Base-by-base conservation (phyloP, 1,140 invertebrate genomes). In the Aphaenogaster ashmeadi region DNA sequence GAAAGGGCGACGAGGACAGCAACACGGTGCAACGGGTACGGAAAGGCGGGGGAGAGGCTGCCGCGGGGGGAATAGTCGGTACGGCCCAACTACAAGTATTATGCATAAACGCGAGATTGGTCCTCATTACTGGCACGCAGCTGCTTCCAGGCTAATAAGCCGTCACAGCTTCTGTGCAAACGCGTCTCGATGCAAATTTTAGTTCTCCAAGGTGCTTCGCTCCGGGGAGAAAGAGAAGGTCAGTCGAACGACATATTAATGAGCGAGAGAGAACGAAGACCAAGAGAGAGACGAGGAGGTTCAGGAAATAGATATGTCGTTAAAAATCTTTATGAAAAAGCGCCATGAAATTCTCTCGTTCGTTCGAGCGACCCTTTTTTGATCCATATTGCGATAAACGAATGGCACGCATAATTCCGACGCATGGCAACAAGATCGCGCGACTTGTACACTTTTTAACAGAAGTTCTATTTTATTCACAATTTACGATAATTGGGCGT, bases 121-220 rank as follows among this genome's bases (percentile, higher is more conserved):
- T 79, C 92, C 94, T 95, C 94, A 95, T 95, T 95, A 95, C 93
- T 92, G 88, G 93, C 94, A 95, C 94, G 94, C 95, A 95, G 94
- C 94, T 95, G 95, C 94, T 93, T 84, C 85, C 86, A 88, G 87
- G 91, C 94, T 95, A 95, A 95, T 95, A 95, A 95, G 94, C 94
- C 93, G 92, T 94, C 94, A 93, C 93, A 93, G 94, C 94, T 95
- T 92, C 94, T 94, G 94, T 94, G 90, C 91, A 93, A 94, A 93
- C 88, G 90, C 88, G 87, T 38, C 87, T 56, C 77, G 75, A 91
- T 91, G 90, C 90, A 91, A 91, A 91, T 91, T 87, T 86, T 88
- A 64, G 66, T 62, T 78, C 78, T 72, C 38, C 62, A 38, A 72
- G 77, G 41, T 47, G 38, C 69, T 78, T 33, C 50, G 21, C 74